phyloP scores from a whole-genome alignment of 2,888 invertebrate species.

The Chloromyia formosa region DNA sequence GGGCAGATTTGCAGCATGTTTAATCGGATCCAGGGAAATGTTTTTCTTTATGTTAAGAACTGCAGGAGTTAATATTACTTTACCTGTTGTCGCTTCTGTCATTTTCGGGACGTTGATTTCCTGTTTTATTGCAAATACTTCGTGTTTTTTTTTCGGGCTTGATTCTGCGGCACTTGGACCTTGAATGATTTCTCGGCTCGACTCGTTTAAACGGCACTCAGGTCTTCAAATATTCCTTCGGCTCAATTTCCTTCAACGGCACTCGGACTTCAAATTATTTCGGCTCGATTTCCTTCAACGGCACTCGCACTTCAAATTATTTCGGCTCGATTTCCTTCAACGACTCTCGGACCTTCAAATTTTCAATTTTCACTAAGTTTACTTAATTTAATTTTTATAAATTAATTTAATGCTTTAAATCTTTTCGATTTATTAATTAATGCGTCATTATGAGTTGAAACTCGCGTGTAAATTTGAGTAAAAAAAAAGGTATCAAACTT shows the following conservation, averaged over 20 bases:
- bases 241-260: no score
- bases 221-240: no score
- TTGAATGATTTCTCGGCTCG: no score
- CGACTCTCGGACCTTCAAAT: background rate
- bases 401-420: background rate
- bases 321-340: background rate
- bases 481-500: no score
- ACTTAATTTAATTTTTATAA: background rate
- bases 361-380: background rate
- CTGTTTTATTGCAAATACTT: no score
- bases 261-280: no score
- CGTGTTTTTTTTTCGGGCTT: no score
- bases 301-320: no score
- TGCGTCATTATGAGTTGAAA: slow-evolving; percentile 5
- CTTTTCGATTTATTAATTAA: background rate
- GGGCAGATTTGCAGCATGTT: background rate
- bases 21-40: background rate
- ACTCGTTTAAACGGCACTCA: no score
- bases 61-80: background rate
- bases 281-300: no score
- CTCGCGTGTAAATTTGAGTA: background rate
- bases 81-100: background rate
- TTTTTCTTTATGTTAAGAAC: background rate
- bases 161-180: background rate
- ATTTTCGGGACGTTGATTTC: no score